Conservation (phyloP, 1,140 invertebrate species). For the Frieseomelitta varia region DNA sequence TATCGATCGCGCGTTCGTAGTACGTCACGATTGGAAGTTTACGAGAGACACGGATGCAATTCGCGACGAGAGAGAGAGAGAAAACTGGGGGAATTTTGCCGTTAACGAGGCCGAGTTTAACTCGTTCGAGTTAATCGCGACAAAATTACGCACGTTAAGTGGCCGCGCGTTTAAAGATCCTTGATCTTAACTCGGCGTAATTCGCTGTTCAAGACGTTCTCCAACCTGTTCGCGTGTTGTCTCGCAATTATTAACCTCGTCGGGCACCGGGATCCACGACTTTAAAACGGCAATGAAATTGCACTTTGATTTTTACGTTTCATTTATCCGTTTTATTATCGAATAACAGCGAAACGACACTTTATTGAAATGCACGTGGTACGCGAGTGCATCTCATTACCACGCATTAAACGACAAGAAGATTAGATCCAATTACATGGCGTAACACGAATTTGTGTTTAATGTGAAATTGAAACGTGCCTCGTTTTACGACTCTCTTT, state of each 20-base stretch:
- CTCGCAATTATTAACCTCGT: neutral
- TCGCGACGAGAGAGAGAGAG: neutral
- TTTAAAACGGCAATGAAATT: neutral
- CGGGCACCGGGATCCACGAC: neutral
- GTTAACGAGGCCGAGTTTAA: constrained; percentile 12
- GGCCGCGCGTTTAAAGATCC: constrained; percentile 2
- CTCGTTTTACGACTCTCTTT: neutral
- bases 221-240: constrained; percentile 1
- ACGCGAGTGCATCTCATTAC: neutral
- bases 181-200: constrained; percentile 23
- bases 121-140: constrained; percentile 24
- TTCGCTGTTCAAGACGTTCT: neutral
- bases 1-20: neutral
- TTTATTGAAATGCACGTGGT: too few species aligned
- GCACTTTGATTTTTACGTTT: neutral
- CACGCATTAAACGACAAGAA: neutral
- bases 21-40: neutral
- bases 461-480: neutral
- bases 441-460: neutral
- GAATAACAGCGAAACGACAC: too few species aligned
- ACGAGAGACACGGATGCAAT: neutral
- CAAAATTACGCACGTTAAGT: constrained; percentile 2
- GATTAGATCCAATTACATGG: too few species aligned
- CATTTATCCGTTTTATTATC: neutral
- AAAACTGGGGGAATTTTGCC: constrained; percentile 10